Evolutionary conservation across 2,113 vertebrate species (phyloP).

Genomic region (Himantopus leucocephalus): DNA sequence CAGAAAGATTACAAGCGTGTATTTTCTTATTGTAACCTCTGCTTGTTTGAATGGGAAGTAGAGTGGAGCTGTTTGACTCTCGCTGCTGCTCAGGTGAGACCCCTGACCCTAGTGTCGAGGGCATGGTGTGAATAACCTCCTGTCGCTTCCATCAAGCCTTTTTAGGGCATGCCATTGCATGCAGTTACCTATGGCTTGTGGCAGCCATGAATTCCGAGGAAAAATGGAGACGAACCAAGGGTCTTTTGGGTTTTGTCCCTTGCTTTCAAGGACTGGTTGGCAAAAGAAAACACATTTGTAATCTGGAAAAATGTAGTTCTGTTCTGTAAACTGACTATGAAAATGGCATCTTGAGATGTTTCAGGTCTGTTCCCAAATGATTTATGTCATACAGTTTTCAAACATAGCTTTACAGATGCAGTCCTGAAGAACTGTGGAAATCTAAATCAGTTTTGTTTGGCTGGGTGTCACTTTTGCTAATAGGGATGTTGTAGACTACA

Average conservation of each 20-base stretch:
- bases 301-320: slow-evolving; percentile 43
- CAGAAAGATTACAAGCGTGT: background rate
- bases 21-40: slow-evolving; percentile 33
- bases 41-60: background rate
- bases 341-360: slow-evolving; percentile 27
- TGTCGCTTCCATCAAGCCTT: background rate
- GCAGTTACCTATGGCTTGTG: background rate
- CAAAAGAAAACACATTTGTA: slow-evolving; percentile 42
- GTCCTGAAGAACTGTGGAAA: background rate
- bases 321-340: slow-evolving; percentile 14
- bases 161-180: background rate
- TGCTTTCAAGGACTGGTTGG: background rate
- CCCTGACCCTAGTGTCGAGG: background rate
- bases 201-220: background rate
- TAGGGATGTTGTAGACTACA: background rate
- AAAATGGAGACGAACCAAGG: fast-evolving
- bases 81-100: background rate
- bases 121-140: background rate
- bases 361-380: background rate
- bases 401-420: background rate
- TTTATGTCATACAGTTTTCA: background rate
- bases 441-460: background rate
- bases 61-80: background rate
- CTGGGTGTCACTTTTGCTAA: background rate
- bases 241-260: background rate